Conservation (phyloP, 2,888 invertebrate genomes). For the Kuschelorhynchus macadamiae region DNA sequence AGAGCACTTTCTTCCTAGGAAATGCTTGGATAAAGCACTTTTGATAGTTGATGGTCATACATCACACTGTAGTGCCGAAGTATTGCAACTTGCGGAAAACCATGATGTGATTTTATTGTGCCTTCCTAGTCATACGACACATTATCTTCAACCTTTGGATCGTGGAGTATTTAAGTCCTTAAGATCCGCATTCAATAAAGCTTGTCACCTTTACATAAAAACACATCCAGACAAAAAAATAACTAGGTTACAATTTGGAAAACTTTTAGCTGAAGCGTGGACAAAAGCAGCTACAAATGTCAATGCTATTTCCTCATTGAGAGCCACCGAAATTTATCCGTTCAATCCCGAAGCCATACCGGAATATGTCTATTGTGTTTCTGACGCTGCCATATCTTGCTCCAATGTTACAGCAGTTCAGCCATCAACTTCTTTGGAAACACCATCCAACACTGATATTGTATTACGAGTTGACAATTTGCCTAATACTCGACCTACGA, state of each 20-base stretch:
- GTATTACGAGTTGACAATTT: too few relatives aligned
- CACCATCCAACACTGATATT: too few relatives aligned
- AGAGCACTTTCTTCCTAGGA: slow-evolving; percentile 55
- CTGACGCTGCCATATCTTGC: too few relatives aligned
- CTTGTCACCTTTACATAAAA: slow-evolving; percentile 21
- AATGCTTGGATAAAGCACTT: slow-evolving; percentile 56
- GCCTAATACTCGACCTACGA: too few relatives aligned
- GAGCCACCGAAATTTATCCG: neutral
- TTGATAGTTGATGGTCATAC: slow-evolving; percentile 59
- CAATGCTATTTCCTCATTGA: neutral
- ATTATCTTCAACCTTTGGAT: slow-evolving; percentile 57
- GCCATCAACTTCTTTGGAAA: too few relatives aligned
- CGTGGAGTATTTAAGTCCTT: slow-evolving; percentile 55
- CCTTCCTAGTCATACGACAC: slow-evolving; percentile 50
- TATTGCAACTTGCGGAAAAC: slow-evolving; percentile 41
- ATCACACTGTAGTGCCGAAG: slow-evolving; percentile 48
- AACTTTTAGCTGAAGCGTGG: slow-evolving; percentile 21
- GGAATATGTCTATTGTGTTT: neutral
- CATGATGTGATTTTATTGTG: slow-evolving; percentile 56
- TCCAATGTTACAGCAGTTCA: too few relatives aligned
- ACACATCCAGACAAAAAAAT: slow-evolving; percentile 22
- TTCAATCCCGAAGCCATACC: slow-evolving; percentile 5
- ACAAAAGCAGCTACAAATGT: slow-evolving; percentile 17
- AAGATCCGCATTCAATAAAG: slow-evolving; percentile 52
- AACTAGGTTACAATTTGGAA: slow-evolving; percentile 27